These are phyloP conservation scores for Montipora sp. DNA, from an alignment of 64 coral and sea anemone genomes.

Conservation along the genomic window DNA sequence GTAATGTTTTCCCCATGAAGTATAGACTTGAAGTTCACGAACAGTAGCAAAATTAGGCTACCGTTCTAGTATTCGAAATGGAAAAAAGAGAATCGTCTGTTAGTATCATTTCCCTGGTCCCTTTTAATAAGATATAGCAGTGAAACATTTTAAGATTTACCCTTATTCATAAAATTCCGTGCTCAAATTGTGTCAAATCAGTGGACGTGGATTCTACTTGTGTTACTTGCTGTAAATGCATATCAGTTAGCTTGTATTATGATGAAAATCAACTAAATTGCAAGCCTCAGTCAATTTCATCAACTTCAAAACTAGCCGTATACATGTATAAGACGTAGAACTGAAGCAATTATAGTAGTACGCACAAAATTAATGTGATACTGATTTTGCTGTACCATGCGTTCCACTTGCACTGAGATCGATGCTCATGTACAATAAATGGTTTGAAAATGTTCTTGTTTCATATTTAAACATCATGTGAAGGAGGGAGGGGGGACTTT, in stretches of 20 bases:
- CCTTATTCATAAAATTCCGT: not conserved
- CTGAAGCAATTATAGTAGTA: no score
- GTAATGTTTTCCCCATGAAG: not conserved
- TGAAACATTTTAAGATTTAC: not conserved
- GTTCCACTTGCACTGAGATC: no score
- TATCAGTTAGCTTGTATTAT: not conserved
- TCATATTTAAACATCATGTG: no score
- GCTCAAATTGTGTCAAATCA: slow-evolving; percentile 5
- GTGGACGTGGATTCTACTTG: not conserved
- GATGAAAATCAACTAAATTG: no score
- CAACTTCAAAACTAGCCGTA: no score
- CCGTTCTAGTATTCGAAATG: not conserved
- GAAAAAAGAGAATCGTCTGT: not conserved
- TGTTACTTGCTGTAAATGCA: slow-evolving; percentile 9
- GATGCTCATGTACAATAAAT: no score
- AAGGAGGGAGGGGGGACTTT: not conserved
- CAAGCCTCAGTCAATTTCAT: no score
- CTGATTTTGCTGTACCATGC: no score
- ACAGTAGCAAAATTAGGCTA: slow-evolving; percentile 2
- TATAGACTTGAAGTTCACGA: not conserved
- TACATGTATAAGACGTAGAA: no score
- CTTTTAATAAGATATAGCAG: slow-evolving; percentile 2
- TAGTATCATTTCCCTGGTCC: not conserved
- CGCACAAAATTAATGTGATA: no score
- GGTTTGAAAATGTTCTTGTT: no score